Base-by-base conservation (phyloP, 1,140 invertebrate genomes). In the Drosophila murphyi region DNA sequence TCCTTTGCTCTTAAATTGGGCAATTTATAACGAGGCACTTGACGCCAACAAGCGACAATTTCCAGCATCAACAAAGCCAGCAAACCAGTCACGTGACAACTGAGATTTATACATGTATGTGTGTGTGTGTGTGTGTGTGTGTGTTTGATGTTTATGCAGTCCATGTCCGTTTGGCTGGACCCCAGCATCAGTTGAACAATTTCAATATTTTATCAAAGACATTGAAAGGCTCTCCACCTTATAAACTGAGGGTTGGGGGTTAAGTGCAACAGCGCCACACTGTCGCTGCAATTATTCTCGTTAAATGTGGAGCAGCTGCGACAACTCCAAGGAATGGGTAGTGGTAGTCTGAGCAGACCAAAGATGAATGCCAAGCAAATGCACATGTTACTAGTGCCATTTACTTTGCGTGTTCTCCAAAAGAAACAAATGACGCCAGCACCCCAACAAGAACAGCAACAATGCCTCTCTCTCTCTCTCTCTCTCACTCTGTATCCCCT, bases 161-260 rank as follows among this genome's bases (percentile, higher is more conserved):
- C 34, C 71, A 72, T 73, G 71, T 73, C 71, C 64, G 64, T 61
- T 56, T 73, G 71, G 71, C 68, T 70, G 76, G 69, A 65, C 63
- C 63, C 63, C 76, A 82, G 78, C 76, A 70, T 77, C 78, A 81
- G 80, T 72, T 76, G 60, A 88, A 81, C 85, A 74, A 89, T 88
- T 88, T 88, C 85, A 88, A 88, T 88, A 88, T 89, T 88, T 88
- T 78, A 88, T 88, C 85, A 88, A 88, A 88, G 85, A 89, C 77
- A 85, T 88, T 83, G 80, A 83, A 80, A 88, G 80, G 76, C 71
- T 74, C 55, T 68, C 29, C 48, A 41, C n/a, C 29, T 8, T n/a
- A 20, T 20, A 20, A 20, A 10, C 7, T 12, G 45, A 12, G 55
- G 62, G 54, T 52, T 28, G 67, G 76, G 74, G 74, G 70, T 69